Percentiles rank a stretch among this genome's conserved stretches.
Conservation (phyloP, 2,797 vertebrate species). For the Lepidocolaptes lacrymiger region DNA sequence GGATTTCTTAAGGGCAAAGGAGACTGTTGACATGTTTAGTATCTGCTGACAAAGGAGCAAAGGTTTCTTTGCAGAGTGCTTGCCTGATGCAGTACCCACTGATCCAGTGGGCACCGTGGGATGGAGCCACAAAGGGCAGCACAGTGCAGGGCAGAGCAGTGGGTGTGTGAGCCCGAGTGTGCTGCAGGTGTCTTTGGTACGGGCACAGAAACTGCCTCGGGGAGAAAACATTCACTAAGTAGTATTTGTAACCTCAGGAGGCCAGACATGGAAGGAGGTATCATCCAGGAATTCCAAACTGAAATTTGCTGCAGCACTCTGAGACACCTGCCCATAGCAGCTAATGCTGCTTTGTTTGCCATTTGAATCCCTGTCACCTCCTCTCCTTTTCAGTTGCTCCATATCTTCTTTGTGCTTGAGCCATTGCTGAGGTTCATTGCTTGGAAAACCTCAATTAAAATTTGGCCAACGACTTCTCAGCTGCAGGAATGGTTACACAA, state of each 20-base stretch:
- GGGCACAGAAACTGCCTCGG: fast-evolving
- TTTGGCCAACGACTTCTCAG: neutral
- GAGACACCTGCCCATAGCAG: neutral
- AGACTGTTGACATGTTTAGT: fast-evolving
- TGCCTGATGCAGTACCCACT: fast-evolving
- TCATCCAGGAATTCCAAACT: neutral
- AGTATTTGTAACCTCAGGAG: neutral
- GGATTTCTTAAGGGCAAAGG: neutral
- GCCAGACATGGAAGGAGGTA: neutral
- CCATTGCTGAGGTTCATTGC: neutral
- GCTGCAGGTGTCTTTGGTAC: fast-evolving
- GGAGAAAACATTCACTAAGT: neutral
- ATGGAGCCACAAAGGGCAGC: fast-evolving
- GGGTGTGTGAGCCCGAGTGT: fast-evolving
- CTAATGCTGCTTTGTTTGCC: neutral
- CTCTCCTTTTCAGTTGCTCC: neutral
- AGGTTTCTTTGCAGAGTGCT: neutral
- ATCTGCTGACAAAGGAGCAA: neutral
- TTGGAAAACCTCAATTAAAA: neutral
- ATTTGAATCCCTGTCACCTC: neutral
- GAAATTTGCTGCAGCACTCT: neutral
- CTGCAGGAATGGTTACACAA: neutral
- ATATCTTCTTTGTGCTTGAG: neutral
- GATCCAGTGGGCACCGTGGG: fast-evolving
- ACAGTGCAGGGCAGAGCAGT: fast-evolving